A percentile compares a stretch with the other conserved stretches of the same genome.
These are phyloP conservation scores for Ceriagrion tenellum DNA, from an alignment of 2,888 invertebrate genomes.

Conservation along the genomic window DNA sequence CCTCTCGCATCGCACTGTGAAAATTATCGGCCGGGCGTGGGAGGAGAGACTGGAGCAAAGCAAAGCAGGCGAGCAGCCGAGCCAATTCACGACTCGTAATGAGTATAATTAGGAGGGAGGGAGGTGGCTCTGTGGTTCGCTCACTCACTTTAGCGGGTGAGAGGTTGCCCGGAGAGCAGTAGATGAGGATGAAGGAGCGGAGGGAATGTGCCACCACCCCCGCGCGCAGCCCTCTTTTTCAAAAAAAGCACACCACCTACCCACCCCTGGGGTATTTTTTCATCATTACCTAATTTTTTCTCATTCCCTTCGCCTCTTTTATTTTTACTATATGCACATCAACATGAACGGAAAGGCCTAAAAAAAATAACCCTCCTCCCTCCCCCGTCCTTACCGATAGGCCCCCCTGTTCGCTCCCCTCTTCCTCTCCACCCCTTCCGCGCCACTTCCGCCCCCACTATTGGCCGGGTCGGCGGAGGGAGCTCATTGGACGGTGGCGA, in stretches of 20 bases:
- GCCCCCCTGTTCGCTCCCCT: neutral
- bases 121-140: neutral
- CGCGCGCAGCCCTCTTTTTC: neutral
- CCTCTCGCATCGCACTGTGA: neutral
- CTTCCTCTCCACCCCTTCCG: neutral
- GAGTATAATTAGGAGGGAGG: constrained; percentile 66
- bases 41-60: too few relatives aligned
- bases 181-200: neutral
- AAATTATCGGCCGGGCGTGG: constrained; percentile 31
- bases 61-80: neutral
- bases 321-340: neutral
- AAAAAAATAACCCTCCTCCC: neutral
- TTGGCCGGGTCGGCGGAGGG: constrained; percentile 31
- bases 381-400: neutral
- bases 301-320: neutral
- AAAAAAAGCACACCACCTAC: neutral
- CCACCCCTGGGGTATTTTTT: neutral
- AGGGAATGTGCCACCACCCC: neutral
- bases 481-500: constrained; percentile 44
- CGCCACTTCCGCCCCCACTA: neutral
- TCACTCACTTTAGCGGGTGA: constrained; percentile 44
- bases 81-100: constrained; percentile 60
- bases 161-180: constrained; percentile 28
- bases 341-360: neutral
- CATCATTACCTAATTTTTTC: neutral